Conservation (phyloP, 1,140 invertebrate genomes). For the Gonioctena quinquepunctata region DNA sequence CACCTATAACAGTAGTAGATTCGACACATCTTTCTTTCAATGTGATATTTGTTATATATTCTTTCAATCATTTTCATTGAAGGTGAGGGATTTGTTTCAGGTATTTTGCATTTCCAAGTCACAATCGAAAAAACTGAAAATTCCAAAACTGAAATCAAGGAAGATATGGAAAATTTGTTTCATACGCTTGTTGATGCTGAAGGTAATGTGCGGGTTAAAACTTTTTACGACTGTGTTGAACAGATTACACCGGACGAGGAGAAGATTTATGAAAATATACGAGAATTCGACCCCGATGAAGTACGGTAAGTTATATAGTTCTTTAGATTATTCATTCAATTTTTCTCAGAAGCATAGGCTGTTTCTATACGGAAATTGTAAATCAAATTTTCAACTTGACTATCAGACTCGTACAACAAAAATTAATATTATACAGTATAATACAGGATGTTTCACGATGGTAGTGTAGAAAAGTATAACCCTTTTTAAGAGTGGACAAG, state of each 20-base stretch:
- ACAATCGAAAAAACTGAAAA: slow-evolving; percentile 39
- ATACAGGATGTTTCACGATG: no score
- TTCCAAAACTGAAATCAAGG: slow-evolving; percentile 41
- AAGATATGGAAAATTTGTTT: slow-evolving; percentile 46
- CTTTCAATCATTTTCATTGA: neutral
- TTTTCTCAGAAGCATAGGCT: no score
- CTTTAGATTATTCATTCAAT: no score
- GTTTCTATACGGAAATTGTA: no score
- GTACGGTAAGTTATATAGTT: slow-evolving; percentile 40
- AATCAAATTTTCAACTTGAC: no score
- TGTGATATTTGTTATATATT: neutral
- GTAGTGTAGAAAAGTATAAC: no score
- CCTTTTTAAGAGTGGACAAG: no score
- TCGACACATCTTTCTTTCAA: neutral
- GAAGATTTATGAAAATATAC: slow-evolving; percentile 48
- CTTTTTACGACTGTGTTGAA: slow-evolving; percentile 44
- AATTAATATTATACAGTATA: no score
- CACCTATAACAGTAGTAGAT: no score
- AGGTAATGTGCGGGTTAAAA: slow-evolving; percentile 43
- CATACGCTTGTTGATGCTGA: slow-evolving; percentile 34
- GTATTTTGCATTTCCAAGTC: slow-evolving; percentile 42
- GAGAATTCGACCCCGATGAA: slow-evolving; percentile 47
- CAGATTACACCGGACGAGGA: slow-evolving; percentile 54
- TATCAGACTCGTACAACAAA: no score
- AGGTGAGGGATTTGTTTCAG: slow-evolving; percentile 19